Evolutionary conservation across 1,140 invertebrate genomes (phyloP).

Genomic region (Hylaeus volcanicus): DNA sequence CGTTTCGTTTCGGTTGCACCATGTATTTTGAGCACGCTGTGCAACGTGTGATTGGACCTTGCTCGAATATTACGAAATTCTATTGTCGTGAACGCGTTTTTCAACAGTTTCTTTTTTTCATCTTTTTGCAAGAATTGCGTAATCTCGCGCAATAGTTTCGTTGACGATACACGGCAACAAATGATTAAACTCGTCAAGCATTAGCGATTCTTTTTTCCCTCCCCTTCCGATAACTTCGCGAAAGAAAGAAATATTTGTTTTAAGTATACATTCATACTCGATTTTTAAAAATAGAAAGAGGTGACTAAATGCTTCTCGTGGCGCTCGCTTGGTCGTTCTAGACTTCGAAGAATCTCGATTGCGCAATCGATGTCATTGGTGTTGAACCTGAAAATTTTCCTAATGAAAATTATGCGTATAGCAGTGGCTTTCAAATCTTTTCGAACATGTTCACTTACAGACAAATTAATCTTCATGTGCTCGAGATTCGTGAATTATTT

Average conservation of each 20-base stretch:
- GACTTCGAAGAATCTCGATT: background rate
- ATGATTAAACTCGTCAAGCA: constrained; percentile 54
- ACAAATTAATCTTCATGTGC: too few relatives aligned
- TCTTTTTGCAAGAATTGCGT: constrained; percentile 14
- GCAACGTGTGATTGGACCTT: background rate
- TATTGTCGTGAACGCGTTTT: background rate
- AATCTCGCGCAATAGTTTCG: constrained; percentile 32
- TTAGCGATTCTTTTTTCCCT: background rate
- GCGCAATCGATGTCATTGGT: constrained; percentile 1
- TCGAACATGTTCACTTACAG: too few relatives aligned
- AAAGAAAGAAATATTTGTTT: too few relatives aligned
- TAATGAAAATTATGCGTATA: background rate
- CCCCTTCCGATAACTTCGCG: background rate
- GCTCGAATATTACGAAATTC: constrained; percentile 11
- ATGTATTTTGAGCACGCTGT: background rate
- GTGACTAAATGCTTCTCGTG: background rate
- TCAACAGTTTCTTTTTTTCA: constrained; percentile 12
- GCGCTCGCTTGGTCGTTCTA: background rate
- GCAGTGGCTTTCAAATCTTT: too few relatives aligned
- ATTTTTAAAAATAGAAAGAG: constrained; percentile 31
- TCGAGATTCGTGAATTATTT: too few relatives aligned
- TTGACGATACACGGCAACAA: constrained; percentile 37
- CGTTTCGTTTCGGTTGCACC: too few relatives aligned
- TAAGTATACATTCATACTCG: too few relatives aligned
- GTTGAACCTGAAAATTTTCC: constrained; percentile 14